These are phyloP conservation scores for Listronotus oregonensis DNA, from an alignment of 1,140 invertebrate species.

Conservation along the genomic window DNA sequence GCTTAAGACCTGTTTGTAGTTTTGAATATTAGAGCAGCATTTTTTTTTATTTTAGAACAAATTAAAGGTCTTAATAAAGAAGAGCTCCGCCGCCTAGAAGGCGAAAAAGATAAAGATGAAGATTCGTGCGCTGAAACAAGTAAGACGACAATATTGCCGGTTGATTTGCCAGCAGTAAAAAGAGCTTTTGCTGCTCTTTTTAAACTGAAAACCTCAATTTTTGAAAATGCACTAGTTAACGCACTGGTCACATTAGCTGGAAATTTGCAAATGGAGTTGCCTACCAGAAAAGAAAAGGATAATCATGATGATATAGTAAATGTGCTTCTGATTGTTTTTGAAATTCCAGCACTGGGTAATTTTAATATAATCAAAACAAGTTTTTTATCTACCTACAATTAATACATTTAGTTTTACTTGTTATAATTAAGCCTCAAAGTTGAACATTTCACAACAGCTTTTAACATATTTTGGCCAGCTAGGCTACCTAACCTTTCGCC, in stretches of 20 bases:
- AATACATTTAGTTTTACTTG: background rate
- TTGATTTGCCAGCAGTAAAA: slow-evolving; percentile 66
- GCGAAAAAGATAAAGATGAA: slow-evolving; percentile 83
- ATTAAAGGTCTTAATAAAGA: slow-evolving; percentile 65
- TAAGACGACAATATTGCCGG: slow-evolving; percentile 33
- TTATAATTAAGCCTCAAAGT: background rate
- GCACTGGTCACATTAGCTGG: slow-evolving; percentile 76
- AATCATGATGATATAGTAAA: slow-evolving; percentile 67
- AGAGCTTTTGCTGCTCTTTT: slow-evolving; percentile 68
- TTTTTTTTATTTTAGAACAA: slow-evolving; percentile 32
- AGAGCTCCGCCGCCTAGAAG: slow-evolving; percentile 71
- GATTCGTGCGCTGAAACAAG: slow-evolving; percentile 63
- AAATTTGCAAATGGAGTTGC: slow-evolving; percentile 75
- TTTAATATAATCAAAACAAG: slow-evolving; percentile 37
- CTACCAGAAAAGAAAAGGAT: slow-evolving; percentile 62
- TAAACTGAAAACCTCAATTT: slow-evolving; percentile 56
- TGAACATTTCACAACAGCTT: too few species aligned
- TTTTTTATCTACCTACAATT: background rate
- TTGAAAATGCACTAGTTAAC: slow-evolving; percentile 77
- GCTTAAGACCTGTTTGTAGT: too few species aligned
- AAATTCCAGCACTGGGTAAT: slow-evolving; percentile 79
- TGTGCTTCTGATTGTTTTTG: slow-evolving; percentile 85
- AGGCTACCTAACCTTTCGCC: too few species aligned
- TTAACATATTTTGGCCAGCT: too few species aligned
- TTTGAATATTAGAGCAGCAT: too few species aligned